phyloP scores from a whole-genome alignment of 2,797 vertebrate genomes.

The Tinamus major region DNA sequence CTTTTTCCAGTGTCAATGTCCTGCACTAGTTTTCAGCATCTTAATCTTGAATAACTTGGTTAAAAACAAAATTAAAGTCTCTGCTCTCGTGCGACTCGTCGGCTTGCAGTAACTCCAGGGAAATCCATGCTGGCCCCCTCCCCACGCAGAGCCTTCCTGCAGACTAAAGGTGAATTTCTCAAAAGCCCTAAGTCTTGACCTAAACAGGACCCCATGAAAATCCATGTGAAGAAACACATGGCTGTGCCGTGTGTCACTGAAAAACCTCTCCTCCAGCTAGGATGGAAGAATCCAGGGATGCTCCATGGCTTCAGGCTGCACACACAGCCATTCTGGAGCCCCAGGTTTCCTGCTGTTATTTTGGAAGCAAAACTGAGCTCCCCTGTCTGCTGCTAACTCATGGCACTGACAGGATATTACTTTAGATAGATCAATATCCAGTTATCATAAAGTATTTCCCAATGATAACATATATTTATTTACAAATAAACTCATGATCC shows the following conservation, averaged over 20 bases:
- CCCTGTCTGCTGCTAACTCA: neutral
- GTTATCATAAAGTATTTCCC: neutral
- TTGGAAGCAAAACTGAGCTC: neutral
- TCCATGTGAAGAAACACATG: neutral
- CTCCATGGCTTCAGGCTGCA: neutral
- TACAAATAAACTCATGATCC: neutral
- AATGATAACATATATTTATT: neutral
- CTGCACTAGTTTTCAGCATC: neutral
- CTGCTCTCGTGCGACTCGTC: neutral
- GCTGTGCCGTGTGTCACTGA: neutral
- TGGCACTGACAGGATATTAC: neutral
- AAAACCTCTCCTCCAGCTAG: neutral
- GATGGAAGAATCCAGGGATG: neutral
- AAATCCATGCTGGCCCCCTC: neutral
- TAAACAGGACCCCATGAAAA: conserved; percentile 51
- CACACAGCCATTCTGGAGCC: neutral
- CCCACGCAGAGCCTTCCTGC: neutral
- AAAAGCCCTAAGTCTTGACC: neutral
- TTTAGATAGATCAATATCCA: fast-evolving
- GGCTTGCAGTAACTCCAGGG: neutral
- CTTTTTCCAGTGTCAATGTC: neutral
- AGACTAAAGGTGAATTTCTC: conserved; percentile 1
- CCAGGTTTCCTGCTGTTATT: neutral
- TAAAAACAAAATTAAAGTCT: neutral
- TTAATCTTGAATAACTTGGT: neutral